phyloP scores from a whole-genome alignment of 2,113 vertebrate species.

The Jacana jacana region DNA sequence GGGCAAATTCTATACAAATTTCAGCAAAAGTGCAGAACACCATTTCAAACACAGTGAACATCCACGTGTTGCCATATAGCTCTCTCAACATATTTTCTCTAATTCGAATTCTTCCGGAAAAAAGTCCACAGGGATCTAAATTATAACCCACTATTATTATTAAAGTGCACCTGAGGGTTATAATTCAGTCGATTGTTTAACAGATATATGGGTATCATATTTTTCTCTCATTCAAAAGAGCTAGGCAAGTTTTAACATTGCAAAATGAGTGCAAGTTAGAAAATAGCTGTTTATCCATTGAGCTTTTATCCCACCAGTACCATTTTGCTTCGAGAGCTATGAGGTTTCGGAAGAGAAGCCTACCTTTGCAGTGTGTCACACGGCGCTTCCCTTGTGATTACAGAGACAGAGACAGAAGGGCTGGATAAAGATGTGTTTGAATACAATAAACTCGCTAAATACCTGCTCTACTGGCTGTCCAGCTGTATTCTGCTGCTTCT shows the following conservation, averaged over 20 bases:
- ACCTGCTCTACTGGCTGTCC: slow-evolving; percentile 20
- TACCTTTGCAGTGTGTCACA: slow-evolving; percentile 99
- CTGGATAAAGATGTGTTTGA: slow-evolving; percentile 79
- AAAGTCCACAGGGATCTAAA: not conserved
- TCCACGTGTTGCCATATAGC: slow-evolving; percentile 62
- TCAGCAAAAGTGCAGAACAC: slow-evolving; percentile 59
- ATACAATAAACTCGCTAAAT: slow-evolving; percentile 60
- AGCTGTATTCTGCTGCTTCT: not conserved
- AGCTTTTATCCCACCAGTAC: slow-evolving; percentile 37
- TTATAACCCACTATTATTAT: not conserved
- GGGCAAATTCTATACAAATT: slow-evolving; percentile 13
- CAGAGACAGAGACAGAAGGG: slow-evolving; percentile 94
- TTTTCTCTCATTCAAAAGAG: not conserved
- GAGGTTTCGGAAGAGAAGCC: slow-evolving; percentile 74
- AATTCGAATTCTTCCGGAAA: slow-evolving; percentile 8
- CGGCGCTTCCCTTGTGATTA: slow-evolving; percentile 96
- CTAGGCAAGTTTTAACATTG: not conserved
- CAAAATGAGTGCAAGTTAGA: not conserved
- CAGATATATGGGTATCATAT: not conserved
- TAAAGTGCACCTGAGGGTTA: slow-evolving; percentile 42
- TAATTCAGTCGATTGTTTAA: slow-evolving; percentile 16
- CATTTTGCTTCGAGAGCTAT: slow-evolving; percentile 73
- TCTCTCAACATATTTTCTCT: slow-evolving; percentile 61
- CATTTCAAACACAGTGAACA: slow-evolving; percentile 64
- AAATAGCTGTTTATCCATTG: not conserved